phyloP scores from a whole-genome alignment of 2,797 vertebrate species.

The Allobates femoralis region DNA sequence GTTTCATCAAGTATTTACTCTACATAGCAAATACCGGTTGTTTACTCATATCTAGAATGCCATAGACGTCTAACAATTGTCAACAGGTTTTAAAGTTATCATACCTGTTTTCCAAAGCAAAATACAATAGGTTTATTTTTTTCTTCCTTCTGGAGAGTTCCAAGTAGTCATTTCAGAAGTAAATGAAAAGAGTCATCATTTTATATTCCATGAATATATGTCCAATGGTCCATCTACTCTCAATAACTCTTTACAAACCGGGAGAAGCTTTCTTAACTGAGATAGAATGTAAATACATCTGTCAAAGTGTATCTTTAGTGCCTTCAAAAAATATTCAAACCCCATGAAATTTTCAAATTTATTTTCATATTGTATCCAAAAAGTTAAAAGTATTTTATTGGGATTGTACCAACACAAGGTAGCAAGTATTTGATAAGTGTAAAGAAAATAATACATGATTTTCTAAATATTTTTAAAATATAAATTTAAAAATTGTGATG shows the following conservation, averaged over 20 bases:
- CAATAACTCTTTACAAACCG: too few relatives aligned
- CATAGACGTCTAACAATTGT: constrained; percentile 2
- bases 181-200: not conserved
- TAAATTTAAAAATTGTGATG: too few relatives aligned
- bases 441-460: too few relatives aligned
- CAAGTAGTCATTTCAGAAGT: not conserved
- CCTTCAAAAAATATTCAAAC: too few relatives aligned
- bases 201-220: not conserved
- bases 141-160: not conserved
- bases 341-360: too few relatives aligned
- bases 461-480: too few relatives aligned
- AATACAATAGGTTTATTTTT: not conserved
- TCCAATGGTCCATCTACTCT: too few relatives aligned
- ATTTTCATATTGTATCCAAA: too few relatives aligned
- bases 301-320: not conserved
- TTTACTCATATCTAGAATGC: constrained; percentile 38
- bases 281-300: not conserved
- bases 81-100: not conserved
- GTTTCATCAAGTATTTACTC: constrained; percentile 25
- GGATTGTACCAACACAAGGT: too few relatives aligned
- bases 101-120: constrained; percentile 3
- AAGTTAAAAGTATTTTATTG: too few relatives aligned
- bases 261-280: not conserved
- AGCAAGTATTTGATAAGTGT: too few relatives aligned
- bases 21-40: constrained; percentile 26